Evolutionary conservation across 2,113 vertebrate species (phyloP), one percentile per base, ranked within the genome.

Genomic region (Gymnobelideus leadbeateri): DNA sequence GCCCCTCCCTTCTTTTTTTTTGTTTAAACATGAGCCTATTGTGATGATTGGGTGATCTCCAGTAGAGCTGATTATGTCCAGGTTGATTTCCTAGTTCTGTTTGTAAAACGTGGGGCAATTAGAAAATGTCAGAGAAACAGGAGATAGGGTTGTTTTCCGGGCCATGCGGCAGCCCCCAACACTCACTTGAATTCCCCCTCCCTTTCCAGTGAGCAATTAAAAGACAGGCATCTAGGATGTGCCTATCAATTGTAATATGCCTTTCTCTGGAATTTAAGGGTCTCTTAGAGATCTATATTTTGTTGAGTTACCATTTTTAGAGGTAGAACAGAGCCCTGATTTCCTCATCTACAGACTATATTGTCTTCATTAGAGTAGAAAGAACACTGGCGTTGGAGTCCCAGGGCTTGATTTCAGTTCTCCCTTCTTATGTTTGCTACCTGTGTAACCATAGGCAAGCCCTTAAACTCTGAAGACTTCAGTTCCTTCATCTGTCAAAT

Each of bases 11-110:
- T 2, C 91, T 84, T 8, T 89, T 91, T 95, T 96, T 98, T 98
- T 98, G 97, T 98, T 98, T 98, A 98, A 98, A 98, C 97, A 98
- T 97, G 98, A 98, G 97, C 93, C 98, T 98, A 98, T 98, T 98
- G 97, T 97, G 94, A 96, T 97, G 97, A 98, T 98, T 98, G 98
- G 95, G 98, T 98, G 98, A 98, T 98, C 98, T 98, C 97, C 97
- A 98, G 96, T 93, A 96, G 97, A 96, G 89, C 97, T 98, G 97
- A 97, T 98, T 98, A 98, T 98, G 97, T 95, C 89, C 5, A 90
- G 97, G 96, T 98, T 98, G 98, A 98, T 97, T 98, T 98, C 97
- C 97, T 93, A 98, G 95, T 96, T 97, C 94, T 93, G 97, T 31
- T 94, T 98, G 97, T 96, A 96, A 97, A 91, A 14, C 94, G 94